Evolutionary conservation across 1,140 invertebrate species (phyloP), one percentile per base, ranked within the genome.

Genomic region (Orius insidiosus): DNA sequence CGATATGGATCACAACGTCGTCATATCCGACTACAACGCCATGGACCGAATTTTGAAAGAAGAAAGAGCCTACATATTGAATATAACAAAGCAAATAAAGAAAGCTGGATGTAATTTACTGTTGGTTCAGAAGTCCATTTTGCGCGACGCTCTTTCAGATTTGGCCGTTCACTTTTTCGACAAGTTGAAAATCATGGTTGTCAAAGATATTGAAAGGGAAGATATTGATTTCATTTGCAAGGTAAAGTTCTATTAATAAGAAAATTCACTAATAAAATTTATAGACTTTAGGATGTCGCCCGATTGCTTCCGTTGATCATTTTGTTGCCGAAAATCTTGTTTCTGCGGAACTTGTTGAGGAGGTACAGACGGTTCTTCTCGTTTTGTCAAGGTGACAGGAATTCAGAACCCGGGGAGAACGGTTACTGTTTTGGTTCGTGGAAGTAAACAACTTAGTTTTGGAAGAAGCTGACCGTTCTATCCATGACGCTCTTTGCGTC

Each of bases 11-110:
- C 93, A 97, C 66, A 88, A 80, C 63, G 89, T 99, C 0, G 79
- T 99, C 54, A 88, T 99, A 7, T 93, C 92, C 0, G 96, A 99
- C 63, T 99, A 99, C 60, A 76, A 93, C 34, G 92, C 95, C 48
- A 99, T 99, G 95, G 96, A 99, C 66, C 74, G 95, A 48, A 88
- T 98, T 1, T 60, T 99, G n/a, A 85, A 94, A 60, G 96, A 99
- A 66, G 96, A 99, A 65, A 75, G 96, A 43, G 77, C 87, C 40
- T 99, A 99, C 60, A 96, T 99, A 56, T 69, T 99, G 14, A 97
- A 99, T 56, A 95, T 98, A 59, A 87, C 97, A 0, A 99, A 99
- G 65, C 89, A 98, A 62, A 93, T 99, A 38, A 99, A 99, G 62
- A 97, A 97, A 58, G 71, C 90, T 52, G 94, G 94, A 5, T 99